phyloP scores from a whole-genome alignment of 2,797 vertebrate species.

The Prunella strophiata region DNA sequence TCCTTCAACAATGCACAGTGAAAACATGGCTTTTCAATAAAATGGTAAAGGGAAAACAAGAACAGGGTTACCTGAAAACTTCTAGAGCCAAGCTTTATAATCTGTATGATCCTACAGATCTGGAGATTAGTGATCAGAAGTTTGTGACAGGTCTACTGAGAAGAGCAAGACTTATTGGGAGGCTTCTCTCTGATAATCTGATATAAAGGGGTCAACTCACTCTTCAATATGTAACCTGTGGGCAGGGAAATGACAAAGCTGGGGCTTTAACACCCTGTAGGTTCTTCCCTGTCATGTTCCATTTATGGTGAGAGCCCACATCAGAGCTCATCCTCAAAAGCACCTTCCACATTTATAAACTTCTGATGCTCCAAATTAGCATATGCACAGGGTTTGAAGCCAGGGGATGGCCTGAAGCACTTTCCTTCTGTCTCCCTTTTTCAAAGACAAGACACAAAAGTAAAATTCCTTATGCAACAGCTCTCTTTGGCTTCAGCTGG shows the following conservation, averaged over 20 bases:
- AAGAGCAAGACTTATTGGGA: not conserved
- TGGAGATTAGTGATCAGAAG: not conserved
- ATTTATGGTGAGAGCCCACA: not conserved
- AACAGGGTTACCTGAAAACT: not conserved
- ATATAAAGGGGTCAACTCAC: not conserved
- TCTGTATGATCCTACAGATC: not conserved
- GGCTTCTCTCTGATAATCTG: not conserved
- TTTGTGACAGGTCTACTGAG: not conserved
- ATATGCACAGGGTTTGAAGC: not conserved
- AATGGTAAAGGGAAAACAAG: not conserved
- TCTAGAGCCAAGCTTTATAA: not conserved
- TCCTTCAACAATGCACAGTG: not conserved
- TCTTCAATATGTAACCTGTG: not conserved
- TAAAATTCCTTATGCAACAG: not conserved
- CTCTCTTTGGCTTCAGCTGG: not conserved
- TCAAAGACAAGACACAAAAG: constrained; percentile 1
- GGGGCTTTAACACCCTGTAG: not conserved
- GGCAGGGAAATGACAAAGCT: not conserved
- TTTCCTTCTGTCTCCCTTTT: not conserved
- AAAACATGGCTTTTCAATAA: not conserved
- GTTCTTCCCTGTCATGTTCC: not conserved
- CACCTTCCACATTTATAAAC: not conserved
- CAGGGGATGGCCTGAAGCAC: constrained; percentile 25
- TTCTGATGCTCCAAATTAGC: not conserved
- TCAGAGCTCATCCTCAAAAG: constrained; percentile 19